These are phyloP conservation scores for Tetheella fluctuosa DNA, from an alignment of 2,888 invertebrate genomes.

Conservation along the genomic window DNA sequence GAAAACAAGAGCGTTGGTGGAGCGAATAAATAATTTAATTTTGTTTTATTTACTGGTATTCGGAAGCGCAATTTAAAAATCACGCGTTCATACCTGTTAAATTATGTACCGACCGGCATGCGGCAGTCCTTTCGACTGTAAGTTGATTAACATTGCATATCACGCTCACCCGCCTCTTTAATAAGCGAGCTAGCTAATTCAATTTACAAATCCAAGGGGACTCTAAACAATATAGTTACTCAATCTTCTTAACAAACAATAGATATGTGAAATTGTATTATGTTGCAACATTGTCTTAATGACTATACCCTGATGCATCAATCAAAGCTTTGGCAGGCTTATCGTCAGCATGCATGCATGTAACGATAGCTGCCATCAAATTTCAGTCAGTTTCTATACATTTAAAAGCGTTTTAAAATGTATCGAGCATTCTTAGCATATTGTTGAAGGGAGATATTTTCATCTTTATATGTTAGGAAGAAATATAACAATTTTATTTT, in stretches of 20 bases:
- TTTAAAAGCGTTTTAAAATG: not conserved
- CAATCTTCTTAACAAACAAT: not conserved
- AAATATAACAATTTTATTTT: too few species aligned
- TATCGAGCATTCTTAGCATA: not conserved
- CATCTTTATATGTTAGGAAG: too few species aligned
- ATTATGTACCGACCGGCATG: not conserved
- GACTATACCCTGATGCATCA: not conserved
- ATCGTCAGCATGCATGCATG: not conserved
- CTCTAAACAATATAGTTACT: not conserved
- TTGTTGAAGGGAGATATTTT: too few species aligned
- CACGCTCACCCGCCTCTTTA: not conserved
- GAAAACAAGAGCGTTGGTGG: not conserved
- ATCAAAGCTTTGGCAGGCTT: not conserved
- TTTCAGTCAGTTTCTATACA: conserved; percentile 2
- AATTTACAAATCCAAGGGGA: not conserved
- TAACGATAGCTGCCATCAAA: not conserved
- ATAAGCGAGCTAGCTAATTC: not conserved
- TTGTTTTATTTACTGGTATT: not conserved
- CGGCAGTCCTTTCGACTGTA: not conserved
- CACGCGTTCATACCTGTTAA: not conserved
- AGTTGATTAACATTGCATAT: not conserved
- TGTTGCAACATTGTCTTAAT: not conserved
- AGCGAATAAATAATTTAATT: not conserved
- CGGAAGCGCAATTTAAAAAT: not conserved
- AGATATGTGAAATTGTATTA: not conserved